Percentiles rank a stretch among this genome's conserved stretches.
These are phyloP conservation scores for Egretta garzetta DNA, from an alignment of 2,113 vertebrate species.

Conservation along the genomic window DNA sequence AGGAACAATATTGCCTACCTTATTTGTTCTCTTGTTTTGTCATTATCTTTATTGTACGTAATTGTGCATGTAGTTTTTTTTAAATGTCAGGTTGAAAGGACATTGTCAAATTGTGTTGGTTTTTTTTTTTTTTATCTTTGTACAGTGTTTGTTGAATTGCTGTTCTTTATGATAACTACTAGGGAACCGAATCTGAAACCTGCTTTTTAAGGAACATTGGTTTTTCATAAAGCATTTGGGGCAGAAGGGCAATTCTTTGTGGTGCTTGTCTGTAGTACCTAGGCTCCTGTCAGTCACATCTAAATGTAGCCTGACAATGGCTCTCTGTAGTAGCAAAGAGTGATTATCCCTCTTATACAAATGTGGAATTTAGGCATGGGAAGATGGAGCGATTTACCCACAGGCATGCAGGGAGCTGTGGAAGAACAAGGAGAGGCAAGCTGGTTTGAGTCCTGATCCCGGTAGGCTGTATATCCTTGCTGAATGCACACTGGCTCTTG, in stretches of 20 bases:
- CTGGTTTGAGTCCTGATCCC: neutral
- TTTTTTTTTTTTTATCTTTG: neutral
- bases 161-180: neutral
- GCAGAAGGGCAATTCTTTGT: neutral
- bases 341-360: neutral
- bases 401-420: neutral
- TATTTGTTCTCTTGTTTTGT: conserved; percentile 5
- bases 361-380: neutral
- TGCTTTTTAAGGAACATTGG: neutral
- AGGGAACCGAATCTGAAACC: neutral
- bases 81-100: neutral
- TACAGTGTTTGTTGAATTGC: neutral
- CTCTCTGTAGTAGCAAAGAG: neutral
- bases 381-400: neutral
- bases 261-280: neutral
- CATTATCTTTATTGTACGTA: neutral
- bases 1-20: neutral
- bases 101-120: neutral
- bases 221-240: neutral
- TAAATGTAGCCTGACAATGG: neutral
- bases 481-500: neutral
- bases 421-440: neutral
- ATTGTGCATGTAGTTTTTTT: neutral
- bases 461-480: neutral
- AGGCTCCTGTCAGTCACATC: neutral